These are phyloP conservation scores for Ceyx erithaca DNA, from an alignment of 2,797 vertebrate species.

Conservation along the genomic window DNA sequence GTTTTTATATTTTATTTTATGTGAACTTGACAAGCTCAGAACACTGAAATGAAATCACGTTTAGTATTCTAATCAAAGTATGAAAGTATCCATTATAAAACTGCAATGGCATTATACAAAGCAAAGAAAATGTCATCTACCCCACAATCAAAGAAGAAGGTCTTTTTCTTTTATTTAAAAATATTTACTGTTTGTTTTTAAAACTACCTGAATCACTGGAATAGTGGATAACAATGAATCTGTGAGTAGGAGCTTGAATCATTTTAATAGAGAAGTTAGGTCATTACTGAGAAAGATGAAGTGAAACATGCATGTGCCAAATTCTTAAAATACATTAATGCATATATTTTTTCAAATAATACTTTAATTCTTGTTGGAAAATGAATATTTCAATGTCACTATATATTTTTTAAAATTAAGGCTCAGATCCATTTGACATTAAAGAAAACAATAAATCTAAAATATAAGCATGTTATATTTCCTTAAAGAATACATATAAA, in stretches of 20 bases:
- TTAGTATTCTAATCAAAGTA: slow-evolving; percentile 85
- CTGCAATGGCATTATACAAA: slow-evolving; percentile 60
- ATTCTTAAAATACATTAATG: slow-evolving; percentile 66
- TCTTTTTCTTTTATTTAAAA: slow-evolving; percentile 59
- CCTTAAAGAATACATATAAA: not conserved
- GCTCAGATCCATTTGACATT: slow-evolving; percentile 38
- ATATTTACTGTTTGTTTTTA: slow-evolving; percentile 74
- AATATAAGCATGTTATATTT: not conserved
- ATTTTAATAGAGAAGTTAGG: slow-evolving; percentile 72
- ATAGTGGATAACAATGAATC: slow-evolving; percentile 73
- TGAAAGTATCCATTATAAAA: slow-evolving; percentile 82
- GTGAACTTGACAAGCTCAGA: slow-evolving; percentile 84
- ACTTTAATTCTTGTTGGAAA: slow-evolving; percentile 69
- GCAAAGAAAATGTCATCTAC: slow-evolving; percentile 74
- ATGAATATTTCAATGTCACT: slow-evolving; percentile 63
- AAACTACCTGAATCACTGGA: slow-evolving; percentile 65
- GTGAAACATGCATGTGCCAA: slow-evolving; percentile 60
- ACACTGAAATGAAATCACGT: slow-evolving; percentile 82
- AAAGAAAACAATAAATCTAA: slow-evolving; percentile 16
- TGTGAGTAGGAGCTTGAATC: slow-evolving; percentile 56
- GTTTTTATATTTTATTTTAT: slow-evolving; percentile 89
- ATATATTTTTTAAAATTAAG: not conserved
- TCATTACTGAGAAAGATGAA: slow-evolving; percentile 66
- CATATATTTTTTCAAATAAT: slow-evolving; percentile 60
- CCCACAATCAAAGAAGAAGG: slow-evolving; percentile 73